Evolutionary conservation across 2,888 invertebrate genomes (phyloP), one percentile per base, ranked within the genome.

Genomic region (Carterocephalus palaemon): DNA sequence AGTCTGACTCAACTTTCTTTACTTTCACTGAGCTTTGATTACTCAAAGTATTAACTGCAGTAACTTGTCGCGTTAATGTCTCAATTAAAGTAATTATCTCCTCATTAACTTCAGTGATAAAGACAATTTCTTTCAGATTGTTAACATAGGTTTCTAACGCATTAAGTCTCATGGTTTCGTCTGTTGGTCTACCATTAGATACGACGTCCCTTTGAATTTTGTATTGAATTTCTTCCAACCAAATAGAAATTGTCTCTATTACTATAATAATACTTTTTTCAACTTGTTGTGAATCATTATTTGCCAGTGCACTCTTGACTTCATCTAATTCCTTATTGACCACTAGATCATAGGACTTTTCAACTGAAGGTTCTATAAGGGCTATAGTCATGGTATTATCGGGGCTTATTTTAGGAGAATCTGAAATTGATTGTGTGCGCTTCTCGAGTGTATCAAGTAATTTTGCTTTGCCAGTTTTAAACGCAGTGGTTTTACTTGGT

Each of bases 211-310:
- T 70, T 47, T 82, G 92, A 32, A 95, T 92, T 59, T 91, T 90
- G 56, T 94, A 94, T 67, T 95, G 94, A 47, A 95, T 93, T 15
- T 93, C 94, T 78, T 95, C 94, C 28, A 96, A 70, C 94, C 95
- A 95, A 7, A 92, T 92, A 0, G 94, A 93, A 26, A 96, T 92
- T 0, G 92, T 93, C 72, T 95, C 93, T 32, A 95, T 92, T 0
- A 94, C 90, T 12, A 92, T 90, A 5, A 94, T 89, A 6, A 95
- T 88, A 26, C 90, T 91, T 57, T 90, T 91, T 70, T 94, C 93
- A 24, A 92, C 88, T 7, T 88, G 75, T 0, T 79, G 71, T 2
- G 88, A 78, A 64, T 93, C 89, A 23, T 88, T 86, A 49, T 70
- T 78, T 34, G 88, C 79, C 6, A 92, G 80, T 1, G 93, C 92